A percentile compares a stretch with the other conserved stretches of the same genome.
Evolutionary conservation across 1,140 invertebrate genomes (phyloP).

Genomic region (Apis florea): DNA sequence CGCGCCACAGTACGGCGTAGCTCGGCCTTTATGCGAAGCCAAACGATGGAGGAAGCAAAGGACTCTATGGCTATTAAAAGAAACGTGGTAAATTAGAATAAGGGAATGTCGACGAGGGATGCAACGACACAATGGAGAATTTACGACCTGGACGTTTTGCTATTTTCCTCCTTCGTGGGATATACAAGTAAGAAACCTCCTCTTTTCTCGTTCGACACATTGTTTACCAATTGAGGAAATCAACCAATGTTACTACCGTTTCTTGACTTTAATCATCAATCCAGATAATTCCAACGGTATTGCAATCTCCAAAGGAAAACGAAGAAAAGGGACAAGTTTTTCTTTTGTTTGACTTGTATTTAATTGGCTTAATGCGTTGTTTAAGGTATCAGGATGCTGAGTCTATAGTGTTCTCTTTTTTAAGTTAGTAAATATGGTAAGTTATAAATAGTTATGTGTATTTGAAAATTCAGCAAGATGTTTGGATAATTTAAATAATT

Average conservation of each 20-base stretch:
- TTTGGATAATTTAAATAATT: too few species aligned
- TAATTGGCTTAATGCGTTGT: not conserved
- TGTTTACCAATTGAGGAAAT: constrained; percentile 21
- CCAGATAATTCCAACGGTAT: not conserved
- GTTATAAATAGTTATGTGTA: too few species aligned
- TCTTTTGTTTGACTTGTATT: not conserved
- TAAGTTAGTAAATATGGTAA: not conserved
- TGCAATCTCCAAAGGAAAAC: not conserved
- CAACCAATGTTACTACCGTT: not conserved
- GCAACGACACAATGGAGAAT: constrained; percentile 25
- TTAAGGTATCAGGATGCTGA: not conserved
- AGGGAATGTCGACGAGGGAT: constrained; percentile 9
- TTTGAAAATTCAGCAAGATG: too few species aligned
- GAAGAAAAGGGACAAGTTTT: not conserved
- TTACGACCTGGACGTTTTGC: not conserved
- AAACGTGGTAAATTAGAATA: constrained; percentile 27
- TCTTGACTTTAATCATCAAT: not conserved
- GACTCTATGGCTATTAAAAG: constrained; percentile 34
- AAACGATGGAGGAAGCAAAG: constrained; percentile 16
- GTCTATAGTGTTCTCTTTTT: not conserved
- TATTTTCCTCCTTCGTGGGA: not conserved
- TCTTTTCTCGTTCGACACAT: not conserved
- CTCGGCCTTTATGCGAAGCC: constrained; percentile 1
- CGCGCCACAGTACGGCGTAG: too few species aligned
- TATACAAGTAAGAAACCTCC: not conserved